phyloP scores from a whole-genome alignment of 2,113 vertebrate genomes.

The Melanostigma gelatinosum region DNA sequence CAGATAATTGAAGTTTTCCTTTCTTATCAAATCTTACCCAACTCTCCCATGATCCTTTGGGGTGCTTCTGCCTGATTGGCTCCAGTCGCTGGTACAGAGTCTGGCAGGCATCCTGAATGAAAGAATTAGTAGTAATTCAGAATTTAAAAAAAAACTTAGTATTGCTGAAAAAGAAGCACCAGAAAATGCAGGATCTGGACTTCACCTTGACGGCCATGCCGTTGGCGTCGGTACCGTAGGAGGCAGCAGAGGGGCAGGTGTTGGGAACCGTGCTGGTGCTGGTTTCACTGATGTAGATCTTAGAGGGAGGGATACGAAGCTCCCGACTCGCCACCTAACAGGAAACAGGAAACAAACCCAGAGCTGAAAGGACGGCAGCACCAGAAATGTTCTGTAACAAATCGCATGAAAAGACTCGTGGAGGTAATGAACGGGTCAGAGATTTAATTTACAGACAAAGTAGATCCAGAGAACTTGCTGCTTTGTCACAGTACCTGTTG shows the following conservation, averaged over 20 bases:
- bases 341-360: not conserved
- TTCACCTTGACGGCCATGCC: constrained; percentile 91
- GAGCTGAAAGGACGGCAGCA: not conserved
- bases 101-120: constrained; percentile 88
- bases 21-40: constrained; percentile 83
- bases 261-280: constrained; percentile 89
- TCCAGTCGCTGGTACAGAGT: constrained; percentile 87
- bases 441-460: too few relatives aligned
- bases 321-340: constrained; percentile 89
- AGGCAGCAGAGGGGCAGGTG: constrained; percentile 83
- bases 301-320: constrained; percentile 84
- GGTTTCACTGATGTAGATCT: constrained; percentile 88
- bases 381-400: not conserved
- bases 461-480: not conserved
- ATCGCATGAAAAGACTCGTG: not conserved
- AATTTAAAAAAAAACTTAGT: not conserved
- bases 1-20: not conserved
- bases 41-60: constrained; percentile 87
- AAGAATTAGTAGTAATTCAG: not conserved
- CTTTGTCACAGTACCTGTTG: constrained; percentile 66
- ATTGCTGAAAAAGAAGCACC: not conserved
- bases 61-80: constrained; percentile 85
- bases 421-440: too few relatives aligned
- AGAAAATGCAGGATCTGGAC: not conserved
- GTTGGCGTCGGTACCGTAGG: constrained; percentile 89